Evolutionary conservation across 2,113 vertebrate genomes (phyloP), one percentile per base, ranked within the genome.

Genomic region (Podarcis cretensis): DNA sequence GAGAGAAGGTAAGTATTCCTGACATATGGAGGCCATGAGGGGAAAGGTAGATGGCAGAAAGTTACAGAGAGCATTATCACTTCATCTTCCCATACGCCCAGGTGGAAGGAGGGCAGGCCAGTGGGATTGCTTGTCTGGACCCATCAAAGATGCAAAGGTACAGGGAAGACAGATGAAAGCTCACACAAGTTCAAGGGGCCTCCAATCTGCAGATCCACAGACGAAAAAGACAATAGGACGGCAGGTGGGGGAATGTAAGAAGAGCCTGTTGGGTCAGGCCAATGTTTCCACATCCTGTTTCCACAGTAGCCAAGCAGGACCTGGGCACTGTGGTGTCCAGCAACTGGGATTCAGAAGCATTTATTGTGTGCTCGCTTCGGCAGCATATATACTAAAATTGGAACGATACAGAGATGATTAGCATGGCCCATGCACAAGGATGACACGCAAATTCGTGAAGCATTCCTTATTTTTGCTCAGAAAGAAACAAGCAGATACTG

Each of bases 31-130:
- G 59, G 73, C 57, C 73, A 77, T 10, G 3, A 23, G 84, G 6
- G 63, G 76, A n/a, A 79, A 86, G 16, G 85, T n/a, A 4, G 43
- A 71, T 1, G 71, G 80, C 37, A 30, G 27, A 16, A 40, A 66
- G 93, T 73, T 0, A 85, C 12, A 43, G 40, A 83, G 82, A 88
- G 74, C 83, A 90, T 13, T 76, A n/a, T 65, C 85, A 83, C 83
- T 84, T 65, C 69, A 25, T 40, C 65, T 65, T 83, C 83, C 20
- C 7, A 1, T 0, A n/a, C 32, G 3, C 73, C 73, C 27, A 66
- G 8, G 0, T 65, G 69, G 82, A 82, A 4, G 84, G 21, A 4
- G 0, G 37, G 74, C 40, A 86, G 79, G 73, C 27, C 1, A 16
- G 83, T 57, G 79, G 21, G 35, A 5, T 9, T 25, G 78, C 20